phyloP scores from a whole-genome alignment of 2,797 vertebrate species.

The Characodon lateralis region DNA sequence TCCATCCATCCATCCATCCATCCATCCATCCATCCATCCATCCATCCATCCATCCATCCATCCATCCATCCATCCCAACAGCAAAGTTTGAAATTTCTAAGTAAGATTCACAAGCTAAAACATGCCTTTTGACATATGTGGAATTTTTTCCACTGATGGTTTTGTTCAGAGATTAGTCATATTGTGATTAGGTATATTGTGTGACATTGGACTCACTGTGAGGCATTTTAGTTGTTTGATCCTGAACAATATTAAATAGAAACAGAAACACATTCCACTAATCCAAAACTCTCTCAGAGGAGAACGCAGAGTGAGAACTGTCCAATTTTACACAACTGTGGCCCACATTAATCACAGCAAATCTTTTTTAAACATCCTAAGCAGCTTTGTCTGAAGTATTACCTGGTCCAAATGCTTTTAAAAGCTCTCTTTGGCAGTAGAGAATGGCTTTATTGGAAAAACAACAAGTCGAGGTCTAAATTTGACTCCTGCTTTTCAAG shows the following conservation, averaged over 20 bases:
- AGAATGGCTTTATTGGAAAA: constrained; percentile 17
- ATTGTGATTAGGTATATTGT: neutral
- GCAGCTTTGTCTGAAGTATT: neutral
- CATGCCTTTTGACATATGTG: constrained; percentile 4
- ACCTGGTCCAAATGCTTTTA: constrained; percentile 4
- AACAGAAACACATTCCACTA: constrained; percentile 49
- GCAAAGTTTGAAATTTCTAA: constrained; percentile 8
- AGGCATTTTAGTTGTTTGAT: constrained; percentile 30
- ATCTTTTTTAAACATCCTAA: constrained; percentile 19
- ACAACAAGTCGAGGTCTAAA: constrained; percentile 21
- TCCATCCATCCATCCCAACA: neutral
- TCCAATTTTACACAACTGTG: constrained; percentile 30
- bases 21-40: no score
- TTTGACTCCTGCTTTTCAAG: constrained; percentile 16
- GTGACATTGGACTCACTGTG: constrained; percentile 29
- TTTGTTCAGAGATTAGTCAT: neutral
- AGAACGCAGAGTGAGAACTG: constrained; percentile 46
- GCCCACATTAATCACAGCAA: constrained; percentile 23
- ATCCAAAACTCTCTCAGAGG: constrained; percentile 30
- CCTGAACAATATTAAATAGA: constrained; percentile 38
- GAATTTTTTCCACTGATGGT: constrained; percentile 38
- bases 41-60: no score
- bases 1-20: no score
- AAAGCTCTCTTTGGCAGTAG: neutral
- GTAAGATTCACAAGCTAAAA: neutral